Percentiles rank a stretch among this genome's conserved stretches.
These are phyloP conservation scores for Pachypeltis micranthus DNA, from an alignment of 1,140 invertebrate species.

Conservation along the genomic window DNA sequence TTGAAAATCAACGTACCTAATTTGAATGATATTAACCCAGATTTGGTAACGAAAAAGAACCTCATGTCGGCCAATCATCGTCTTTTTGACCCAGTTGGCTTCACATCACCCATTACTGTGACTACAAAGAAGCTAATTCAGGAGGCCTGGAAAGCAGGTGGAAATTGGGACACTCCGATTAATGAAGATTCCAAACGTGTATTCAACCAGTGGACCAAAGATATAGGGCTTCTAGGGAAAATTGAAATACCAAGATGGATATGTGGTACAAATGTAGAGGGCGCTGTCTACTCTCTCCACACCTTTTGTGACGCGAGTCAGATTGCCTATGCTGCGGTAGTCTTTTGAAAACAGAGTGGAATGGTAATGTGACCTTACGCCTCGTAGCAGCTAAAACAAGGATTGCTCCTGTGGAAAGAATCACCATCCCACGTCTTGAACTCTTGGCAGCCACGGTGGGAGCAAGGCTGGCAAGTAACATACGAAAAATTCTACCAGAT, in stretches of 20 bases:
- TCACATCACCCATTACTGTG: not conserved
- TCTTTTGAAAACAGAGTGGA: constrained; percentile 26
- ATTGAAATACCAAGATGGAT: not conserved
- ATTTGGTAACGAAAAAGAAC: not conserved
- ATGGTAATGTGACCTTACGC: constrained; percentile 24
- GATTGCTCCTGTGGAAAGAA: constrained; percentile 29
- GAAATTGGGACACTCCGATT: not conserved
- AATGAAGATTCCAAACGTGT: not conserved
- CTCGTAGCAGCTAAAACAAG: constrained; percentile 32
- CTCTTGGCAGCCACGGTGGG: constrained; percentile 34
- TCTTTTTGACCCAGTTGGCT: not conserved
- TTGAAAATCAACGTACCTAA: not conserved
- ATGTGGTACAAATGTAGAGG: no score
- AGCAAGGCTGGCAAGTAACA: constrained; percentile 22
- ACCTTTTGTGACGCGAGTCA: constrained; percentile 31
- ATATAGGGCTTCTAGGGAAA: not conserved
- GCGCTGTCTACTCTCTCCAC: constrained; percentile 23
- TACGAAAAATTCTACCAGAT: not conserved
- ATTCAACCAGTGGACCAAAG: not conserved
- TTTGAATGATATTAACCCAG: not conserved
- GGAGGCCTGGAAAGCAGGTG: not conserved
- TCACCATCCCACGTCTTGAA: constrained; percentile 35
- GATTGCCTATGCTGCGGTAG: constrained; percentile 28
- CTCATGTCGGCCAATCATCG: not conserved
- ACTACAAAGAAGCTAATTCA: not conserved